Evolutionary conservation across 2,888 invertebrate species (phyloP).

Genomic region (Agrypnus murinus): DNA sequence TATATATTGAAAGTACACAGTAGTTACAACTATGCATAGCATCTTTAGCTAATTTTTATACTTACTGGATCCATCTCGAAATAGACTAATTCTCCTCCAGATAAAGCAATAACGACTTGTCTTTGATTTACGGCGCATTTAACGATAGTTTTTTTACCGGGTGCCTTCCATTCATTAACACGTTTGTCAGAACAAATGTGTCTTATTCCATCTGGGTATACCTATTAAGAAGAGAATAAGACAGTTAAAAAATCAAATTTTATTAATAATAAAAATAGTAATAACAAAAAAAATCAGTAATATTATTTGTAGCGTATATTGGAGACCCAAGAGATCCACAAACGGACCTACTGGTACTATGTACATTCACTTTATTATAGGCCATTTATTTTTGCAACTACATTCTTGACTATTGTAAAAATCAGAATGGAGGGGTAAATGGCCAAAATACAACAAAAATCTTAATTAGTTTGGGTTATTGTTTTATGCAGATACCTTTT

Average conservation of each 20-base stretch:
- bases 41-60: neutral
- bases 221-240: conserved; percentile 70
- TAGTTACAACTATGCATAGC: conserved; percentile 51
- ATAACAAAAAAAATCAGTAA: neutral
- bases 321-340: conserved; percentile 56
- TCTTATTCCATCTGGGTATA: conserved; percentile 98
- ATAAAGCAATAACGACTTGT: conserved; percentile 98
- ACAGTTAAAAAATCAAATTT: conserved; percentile 2
- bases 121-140: conserved; percentile 99
- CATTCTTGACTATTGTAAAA: neutral
- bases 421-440: conserved; percentile 19
- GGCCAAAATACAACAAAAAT: conserved; percentile 16
- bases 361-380: conserved; percentile 53
- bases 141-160: conserved; percentile 96
- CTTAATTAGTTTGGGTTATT: neutral
- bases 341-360: conserved; percentile 58
- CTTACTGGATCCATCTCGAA: conserved; percentile 99
- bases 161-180: conserved; percentile 99
- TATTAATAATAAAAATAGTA: neutral
- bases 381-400: conserved; percentile 48
- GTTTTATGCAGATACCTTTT: too few relatives aligned
- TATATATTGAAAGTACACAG: conserved; percentile 46
- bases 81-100: conserved; percentile 98
- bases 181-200: conserved; percentile 98
- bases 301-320: conserved; percentile 53